A percentile compares a stretch with the other conserved stretches of the same genome.
Conservation (phyloP, 2,113 vertebrate genomes). For the Entelurus aequoreus region DNA sequence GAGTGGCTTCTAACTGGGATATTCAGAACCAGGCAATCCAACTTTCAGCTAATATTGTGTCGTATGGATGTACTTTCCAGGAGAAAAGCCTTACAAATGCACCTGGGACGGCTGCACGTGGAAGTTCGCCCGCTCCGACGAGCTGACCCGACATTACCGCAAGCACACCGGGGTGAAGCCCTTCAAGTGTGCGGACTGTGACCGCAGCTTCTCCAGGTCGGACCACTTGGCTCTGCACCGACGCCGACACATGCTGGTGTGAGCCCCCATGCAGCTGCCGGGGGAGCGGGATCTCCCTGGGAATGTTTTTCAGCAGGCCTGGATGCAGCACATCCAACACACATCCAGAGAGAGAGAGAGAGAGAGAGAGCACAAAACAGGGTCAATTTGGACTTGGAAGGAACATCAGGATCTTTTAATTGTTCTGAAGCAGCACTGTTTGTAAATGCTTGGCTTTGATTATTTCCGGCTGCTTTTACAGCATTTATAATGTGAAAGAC, state of each 20-base stretch:
- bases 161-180: conserved; percentile 99
- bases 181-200: conserved; percentile 99
- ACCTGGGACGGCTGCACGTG: conserved; percentile 99
- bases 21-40: too few species aligned
- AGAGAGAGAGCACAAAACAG: conserved; percentile 65
- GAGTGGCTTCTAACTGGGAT: conserved; percentile 12
- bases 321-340: conserved; percentile 21
- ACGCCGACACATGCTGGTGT: conserved; percentile 97
- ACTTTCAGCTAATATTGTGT: too few species aligned
- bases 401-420: conserved; percentile 48
- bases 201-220: conserved; percentile 97
- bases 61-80: conserved; percentile 27
- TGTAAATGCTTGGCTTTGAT: conserved; percentile 57
- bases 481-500: conserved; percentile 76
- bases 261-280: conserved; percentile 64
- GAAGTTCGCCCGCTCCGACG: conserved; percentile 98
- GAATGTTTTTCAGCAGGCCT: conserved; percentile 70
- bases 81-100: conserved; percentile 99
- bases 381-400: conserved; percentile 65
- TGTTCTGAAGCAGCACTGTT: conserved; percentile 67
- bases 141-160: conserved; percentile 98
- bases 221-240: conserved; percentile 98
- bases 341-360: conserved; percentile 56
- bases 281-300: conserved; percentile 66
- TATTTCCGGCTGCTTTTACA: conserved; percentile 57